Conservation (phyloP, 1,140 invertebrate species). For the Tetramorium simillimum region DNA sequence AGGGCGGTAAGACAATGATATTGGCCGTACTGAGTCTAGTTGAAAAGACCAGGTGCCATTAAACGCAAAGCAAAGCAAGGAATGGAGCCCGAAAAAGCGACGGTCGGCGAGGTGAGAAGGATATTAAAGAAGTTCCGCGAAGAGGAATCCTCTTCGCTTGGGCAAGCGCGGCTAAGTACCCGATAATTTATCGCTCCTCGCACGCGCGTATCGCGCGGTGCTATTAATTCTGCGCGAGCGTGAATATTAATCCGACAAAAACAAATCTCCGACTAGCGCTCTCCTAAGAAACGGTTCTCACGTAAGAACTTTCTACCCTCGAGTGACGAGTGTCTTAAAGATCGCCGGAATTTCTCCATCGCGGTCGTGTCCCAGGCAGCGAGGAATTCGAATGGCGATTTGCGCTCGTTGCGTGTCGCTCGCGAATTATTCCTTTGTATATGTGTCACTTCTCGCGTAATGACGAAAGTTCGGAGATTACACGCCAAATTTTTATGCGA, state of each 20-base stretch:
- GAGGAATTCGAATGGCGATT: background rate
- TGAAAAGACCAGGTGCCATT: too few relatives aligned
- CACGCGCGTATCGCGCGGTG: conserved; percentile 45
- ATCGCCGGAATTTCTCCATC: conserved; percentile 36
- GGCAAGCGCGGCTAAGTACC: conserved; percentile 27
- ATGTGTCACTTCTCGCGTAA: too few relatives aligned
- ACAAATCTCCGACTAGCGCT: conserved; percentile 33
- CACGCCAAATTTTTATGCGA: background rate
- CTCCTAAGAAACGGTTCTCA: conserved; percentile 29
- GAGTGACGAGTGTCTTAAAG: conserved; percentile 32
- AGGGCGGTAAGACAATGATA: too few relatives aligned
- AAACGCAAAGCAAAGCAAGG: background rate
- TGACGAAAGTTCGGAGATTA: too few relatives aligned
- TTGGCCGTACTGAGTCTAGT: too few relatives aligned
- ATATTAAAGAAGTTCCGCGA: conserved; percentile 29
- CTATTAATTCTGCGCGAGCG: conserved; percentile 51
- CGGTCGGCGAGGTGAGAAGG: conserved; percentile 17
- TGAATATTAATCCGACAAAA: conserved; percentile 58
- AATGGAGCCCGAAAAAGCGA: conserved; percentile 19
- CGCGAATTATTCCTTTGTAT: too few relatives aligned
- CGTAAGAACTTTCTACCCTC: conserved; percentile 42
- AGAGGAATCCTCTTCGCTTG: conserved; percentile 33
- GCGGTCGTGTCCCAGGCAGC: background rate
- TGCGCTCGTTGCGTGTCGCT: background rate
- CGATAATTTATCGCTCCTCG: conserved; percentile 44